Percentiles rank a stretch among this genome's conserved stretches.
phyloP scores from a whole-genome alignment of 2,113 vertebrate genomes.

The Anguilla japonica region DNA sequence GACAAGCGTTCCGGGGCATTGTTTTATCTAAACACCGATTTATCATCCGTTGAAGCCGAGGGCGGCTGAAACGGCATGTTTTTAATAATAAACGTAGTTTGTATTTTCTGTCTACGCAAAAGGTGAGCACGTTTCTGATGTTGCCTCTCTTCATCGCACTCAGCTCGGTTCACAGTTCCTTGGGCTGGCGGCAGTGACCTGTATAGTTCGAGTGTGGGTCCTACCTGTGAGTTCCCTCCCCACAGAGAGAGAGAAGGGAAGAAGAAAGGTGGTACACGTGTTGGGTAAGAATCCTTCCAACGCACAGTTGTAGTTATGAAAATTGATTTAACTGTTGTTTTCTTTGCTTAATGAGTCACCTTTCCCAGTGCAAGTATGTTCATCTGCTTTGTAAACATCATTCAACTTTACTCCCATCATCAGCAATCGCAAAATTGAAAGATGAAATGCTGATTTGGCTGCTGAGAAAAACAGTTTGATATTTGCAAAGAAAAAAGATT shows the following conservation, averaged over 20 bases:
- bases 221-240: conserved; percentile 36
- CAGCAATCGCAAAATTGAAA: neutral
- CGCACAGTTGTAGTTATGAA: neutral
- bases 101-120: too few species aligned
- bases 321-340: neutral
- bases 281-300: conserved; percentile 71
- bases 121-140: neutral
- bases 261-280: conserved; percentile 87
- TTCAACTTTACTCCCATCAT: neutral
- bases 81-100: too few species aligned
- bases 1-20: neutral
- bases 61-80: too few species aligned
- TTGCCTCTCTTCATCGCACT: conserved; percentile 26
- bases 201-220: conserved; percentile 51
- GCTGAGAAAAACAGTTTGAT: neutral
- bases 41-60: neutral
- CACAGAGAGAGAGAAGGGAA: conserved; percentile 61
- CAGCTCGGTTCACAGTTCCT: conserved; percentile 43
- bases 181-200: conserved; percentile 36
- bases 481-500: neutral
- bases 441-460: neutral
- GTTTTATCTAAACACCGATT: neutral
- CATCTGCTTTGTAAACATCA: neutral
- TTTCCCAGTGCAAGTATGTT: neutral
- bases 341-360: neutral